Conservation (phyloP, 1,140 invertebrate genomes). For the Orchesella cincta region DNA sequence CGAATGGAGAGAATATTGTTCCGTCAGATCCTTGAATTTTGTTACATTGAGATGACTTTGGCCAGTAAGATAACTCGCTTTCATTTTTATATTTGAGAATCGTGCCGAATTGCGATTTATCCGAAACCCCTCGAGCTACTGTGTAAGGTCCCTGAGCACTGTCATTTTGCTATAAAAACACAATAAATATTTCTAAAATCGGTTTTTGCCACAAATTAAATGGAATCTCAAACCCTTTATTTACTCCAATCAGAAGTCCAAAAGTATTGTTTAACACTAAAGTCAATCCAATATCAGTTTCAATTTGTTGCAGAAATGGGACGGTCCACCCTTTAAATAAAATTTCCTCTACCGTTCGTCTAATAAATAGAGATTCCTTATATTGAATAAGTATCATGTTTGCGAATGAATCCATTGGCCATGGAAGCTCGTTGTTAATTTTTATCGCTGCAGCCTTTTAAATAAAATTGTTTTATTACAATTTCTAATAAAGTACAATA, state of each 20-base stretch:
- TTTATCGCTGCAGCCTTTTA: background rate
- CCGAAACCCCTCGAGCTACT: background rate
- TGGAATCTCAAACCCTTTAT: too few relatives aligned
- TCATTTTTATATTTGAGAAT: background rate
- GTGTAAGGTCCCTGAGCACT: background rate
- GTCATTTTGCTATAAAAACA: background rate
- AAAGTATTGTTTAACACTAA: background rate
- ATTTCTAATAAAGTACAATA: background rate
- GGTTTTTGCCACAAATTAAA: too few relatives aligned
- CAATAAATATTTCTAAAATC: too few relatives aligned
- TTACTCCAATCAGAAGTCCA: background rate
- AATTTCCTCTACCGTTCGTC: background rate
- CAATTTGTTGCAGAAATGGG: background rate
- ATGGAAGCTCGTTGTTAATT: background rate
- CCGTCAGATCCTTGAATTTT: constrained; percentile 35
- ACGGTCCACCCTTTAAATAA: background rate
- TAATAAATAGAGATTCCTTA: background rate
- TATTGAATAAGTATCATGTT: background rate
- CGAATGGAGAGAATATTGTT: constrained; percentile 18
- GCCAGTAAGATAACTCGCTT: background rate
- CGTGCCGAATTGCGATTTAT: background rate
- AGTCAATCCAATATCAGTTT: background rate
- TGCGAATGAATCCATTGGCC: background rate
- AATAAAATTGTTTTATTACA: background rate
- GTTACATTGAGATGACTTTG: background rate